These are phyloP conservation scores for Lethenteron reissneri DNA, from an alignment of 2,113 vertebrate genomes.

Conservation along the genomic window DNA sequence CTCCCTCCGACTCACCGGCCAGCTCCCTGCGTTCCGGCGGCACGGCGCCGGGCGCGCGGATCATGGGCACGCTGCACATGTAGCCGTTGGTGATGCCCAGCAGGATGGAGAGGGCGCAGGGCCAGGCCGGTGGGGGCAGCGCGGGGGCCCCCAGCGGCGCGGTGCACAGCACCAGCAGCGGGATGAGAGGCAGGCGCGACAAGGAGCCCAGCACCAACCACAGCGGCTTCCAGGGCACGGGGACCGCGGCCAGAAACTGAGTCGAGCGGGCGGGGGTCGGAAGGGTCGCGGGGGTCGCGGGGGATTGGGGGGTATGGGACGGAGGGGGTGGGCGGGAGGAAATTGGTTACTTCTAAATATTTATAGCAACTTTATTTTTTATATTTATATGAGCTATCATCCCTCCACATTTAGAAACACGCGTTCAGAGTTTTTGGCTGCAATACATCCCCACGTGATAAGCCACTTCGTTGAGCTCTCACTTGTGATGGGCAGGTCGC, in stretches of 20 bases:
- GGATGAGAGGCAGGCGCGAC: slow-evolving; percentile 69
- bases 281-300: too few species aligned
- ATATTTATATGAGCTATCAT: too few species aligned
- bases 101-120: slow-evolving; percentile 77
- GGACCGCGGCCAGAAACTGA: slow-evolving; percentile 79
- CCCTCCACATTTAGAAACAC: too few species aligned
- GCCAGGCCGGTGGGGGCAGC: slow-evolving; percentile 77
- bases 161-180: slow-evolving; percentile 84
- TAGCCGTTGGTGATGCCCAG: slow-evolving; percentile 94
- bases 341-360: too few species aligned
- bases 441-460: too few species aligned
- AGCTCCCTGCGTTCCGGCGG: slow-evolving; percentile 69
- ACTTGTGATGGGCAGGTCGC: too few species aligned
- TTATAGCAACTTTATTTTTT: too few species aligned
- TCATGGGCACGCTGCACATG: slow-evolving; percentile 92
- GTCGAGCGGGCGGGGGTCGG: not conserved
- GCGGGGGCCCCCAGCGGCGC: slow-evolving; percentile 44
- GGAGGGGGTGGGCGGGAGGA: too few species aligned
- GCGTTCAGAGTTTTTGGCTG: too few species aligned
- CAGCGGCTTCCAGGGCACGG: slow-evolving; percentile 58
- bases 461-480: too few species aligned
- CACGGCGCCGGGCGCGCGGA: slow-evolving; percentile 70
- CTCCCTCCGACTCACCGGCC: slow-evolving; percentile 34
- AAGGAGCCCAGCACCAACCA: slow-evolving; percentile 68
- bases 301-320: too few species aligned